These are phyloP conservation scores for Linyphia triangularis DNA, from an alignment of 2,888 invertebrate species.

Conservation along the genomic window DNA sequence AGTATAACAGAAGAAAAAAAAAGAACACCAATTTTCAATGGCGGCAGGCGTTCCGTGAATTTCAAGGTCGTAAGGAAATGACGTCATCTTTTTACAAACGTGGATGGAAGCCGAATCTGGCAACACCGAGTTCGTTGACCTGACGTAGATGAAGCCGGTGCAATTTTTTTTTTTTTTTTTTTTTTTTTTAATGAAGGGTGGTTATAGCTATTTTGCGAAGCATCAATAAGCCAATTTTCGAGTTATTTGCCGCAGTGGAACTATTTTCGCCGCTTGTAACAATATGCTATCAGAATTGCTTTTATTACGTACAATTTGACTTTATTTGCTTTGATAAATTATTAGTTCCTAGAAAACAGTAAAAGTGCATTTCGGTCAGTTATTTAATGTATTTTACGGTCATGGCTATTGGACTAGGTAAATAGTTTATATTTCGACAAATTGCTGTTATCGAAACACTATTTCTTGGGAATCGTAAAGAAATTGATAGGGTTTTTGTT, in stretches of 20 bases:
- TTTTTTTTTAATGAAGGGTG: constrained; percentile 5
- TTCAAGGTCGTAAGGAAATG: constrained; percentile 73
- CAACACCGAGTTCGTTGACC: constrained; percentile 18
- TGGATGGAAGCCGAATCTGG: constrained; percentile 38
- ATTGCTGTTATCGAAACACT: too few species aligned
- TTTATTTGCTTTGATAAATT: too few species aligned
- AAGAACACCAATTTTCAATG: constrained; percentile 33
- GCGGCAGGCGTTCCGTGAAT: constrained; percentile 52
- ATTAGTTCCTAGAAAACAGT: too few species aligned
- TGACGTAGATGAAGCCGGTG: constrained; percentile 15
- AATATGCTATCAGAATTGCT: too few species aligned
- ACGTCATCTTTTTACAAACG: constrained; percentile 56
- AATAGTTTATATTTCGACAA: too few species aligned
- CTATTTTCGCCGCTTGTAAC: constrained; percentile 16
- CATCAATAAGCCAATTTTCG: constrained; percentile 17
- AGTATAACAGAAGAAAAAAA: background rate
- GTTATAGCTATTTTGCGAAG: constrained; percentile 14
- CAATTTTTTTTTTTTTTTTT: background rate
- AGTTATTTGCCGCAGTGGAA: constrained; percentile 21
- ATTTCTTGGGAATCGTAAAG: too few species aligned
- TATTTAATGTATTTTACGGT: too few species aligned
- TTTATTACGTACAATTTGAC: too few species aligned
- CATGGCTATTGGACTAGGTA: too few species aligned
- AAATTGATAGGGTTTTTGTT: too few species aligned
- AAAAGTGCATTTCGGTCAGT: too few species aligned